Evolutionary conservation across 2,888 invertebrate genomes (phyloP).

Genomic region (Platynereis dumerilii): DNA sequence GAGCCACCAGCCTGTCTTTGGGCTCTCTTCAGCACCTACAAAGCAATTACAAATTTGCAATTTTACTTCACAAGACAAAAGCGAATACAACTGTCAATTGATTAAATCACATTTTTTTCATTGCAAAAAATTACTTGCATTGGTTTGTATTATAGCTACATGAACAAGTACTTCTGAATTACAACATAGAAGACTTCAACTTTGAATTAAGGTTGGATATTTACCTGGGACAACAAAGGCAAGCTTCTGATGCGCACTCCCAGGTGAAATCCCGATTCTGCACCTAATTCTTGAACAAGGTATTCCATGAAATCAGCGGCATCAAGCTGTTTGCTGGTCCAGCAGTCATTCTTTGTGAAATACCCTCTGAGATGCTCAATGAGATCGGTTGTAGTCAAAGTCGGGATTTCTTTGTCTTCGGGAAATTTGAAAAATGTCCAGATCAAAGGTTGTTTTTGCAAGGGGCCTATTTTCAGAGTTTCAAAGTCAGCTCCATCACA

Average conservation of each 20-base stretch:
- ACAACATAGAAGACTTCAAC: too few species aligned
- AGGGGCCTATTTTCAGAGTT: conserved; percentile 50
- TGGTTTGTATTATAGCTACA: too few species aligned
- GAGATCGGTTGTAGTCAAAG: conserved; percentile 52
- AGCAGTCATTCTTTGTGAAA: conserved; percentile 47
- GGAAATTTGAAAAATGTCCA: conserved; percentile 55
- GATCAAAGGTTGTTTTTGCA: conserved; percentile 52
- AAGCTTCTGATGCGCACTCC: conserved; percentile 55
- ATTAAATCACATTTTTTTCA: too few species aligned
- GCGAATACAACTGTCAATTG: too few species aligned
- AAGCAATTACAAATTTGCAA: not conserved
- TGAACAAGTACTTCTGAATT: too few species aligned
- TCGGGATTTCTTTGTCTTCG: conserved; percentile 46
- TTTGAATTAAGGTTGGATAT: too few species aligned
- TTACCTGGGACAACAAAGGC: conserved; percentile 52
- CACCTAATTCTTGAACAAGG: conserved; percentile 43
- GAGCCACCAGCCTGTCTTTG: conserved; percentile 46
- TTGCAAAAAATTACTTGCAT: too few species aligned
- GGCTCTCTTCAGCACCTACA: conserved; percentile 57
- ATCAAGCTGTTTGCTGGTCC: conserved; percentile 43
- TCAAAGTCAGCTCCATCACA: conserved; percentile 44
- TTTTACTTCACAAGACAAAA: not conserved
- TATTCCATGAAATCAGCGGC: conserved; percentile 53
- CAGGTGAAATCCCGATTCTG: conserved; percentile 47
- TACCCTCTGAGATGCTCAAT: conserved; percentile 40